Base-by-base conservation (phyloP, 2,113 vertebrate species). In the Brachyistius frenatus region DNA sequence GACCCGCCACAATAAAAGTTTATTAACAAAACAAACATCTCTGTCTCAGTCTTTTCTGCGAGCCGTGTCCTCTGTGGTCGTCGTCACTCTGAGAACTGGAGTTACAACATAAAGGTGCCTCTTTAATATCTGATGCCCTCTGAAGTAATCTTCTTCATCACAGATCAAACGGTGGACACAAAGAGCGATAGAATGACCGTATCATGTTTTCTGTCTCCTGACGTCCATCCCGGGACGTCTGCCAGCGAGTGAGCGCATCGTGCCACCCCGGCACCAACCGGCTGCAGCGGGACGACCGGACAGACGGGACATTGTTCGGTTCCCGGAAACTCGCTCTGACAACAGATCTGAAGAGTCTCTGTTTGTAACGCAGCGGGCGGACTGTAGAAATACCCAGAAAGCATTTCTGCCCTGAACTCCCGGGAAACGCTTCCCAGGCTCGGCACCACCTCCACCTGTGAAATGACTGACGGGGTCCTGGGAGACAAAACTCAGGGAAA, bases 261-360 rank as follows among this genome's bases (percentile, higher is more conserved):
- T 49, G 73, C 67, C 52, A 71, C 78, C 78, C 84, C 85, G 90
- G 85, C 84, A 89, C 87, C 75, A 66, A 84, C 73, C 65, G 81
- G 80, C 73, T 23, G 63, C 83, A 14, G 76, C 11, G 23, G 23
- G 23, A 23, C 23, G 23, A 23, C 23, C 0, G 70, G 73, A 93
- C 89, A 93, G 71, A 73, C 32, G 0, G 78, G 53, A 76, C 84
- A 88, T 92, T 94, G 91, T 93, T 87, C 69, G 31, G 65, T 52
- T 37, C 65, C 70, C 46, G 62, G 75, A 84, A 77, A 76, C 65
- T 53, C 32, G 0, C 55, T 56, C 33, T 5, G 75, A 55, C 14
- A 10, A 30, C 63, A 78, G 39, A 76, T 77, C 85, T 63, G 54
- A 68, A 4, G 63, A 52, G 33, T 0, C 10, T 35, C 0, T 13